Base-by-base conservation (phyloP, 2,797 vertebrate species). In the Tadarida brasiliensis region DNA sequence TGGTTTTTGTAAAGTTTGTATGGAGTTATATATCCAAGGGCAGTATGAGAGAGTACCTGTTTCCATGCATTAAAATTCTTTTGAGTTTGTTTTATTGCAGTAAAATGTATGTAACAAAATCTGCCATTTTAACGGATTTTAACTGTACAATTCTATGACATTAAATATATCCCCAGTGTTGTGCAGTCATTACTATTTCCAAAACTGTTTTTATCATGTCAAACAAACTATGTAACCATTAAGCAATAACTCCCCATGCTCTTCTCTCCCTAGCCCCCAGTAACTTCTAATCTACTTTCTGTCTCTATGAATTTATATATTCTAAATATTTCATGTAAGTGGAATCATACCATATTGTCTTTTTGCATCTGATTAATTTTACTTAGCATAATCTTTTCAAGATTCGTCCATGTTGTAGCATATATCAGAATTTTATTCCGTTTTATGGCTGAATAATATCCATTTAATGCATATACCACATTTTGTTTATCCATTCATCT, bases 291-390 rank as follows among this genome's bases (percentile, higher is more conserved):
- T 84, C 28, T 80, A n/a, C 49, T 93, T 93, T 63, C 15, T 54
- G 3, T 90, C 51, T 90, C 51, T 90, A 47, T 65, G 57, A 73
- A 73, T 82, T 65, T 47, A 61, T 19, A n/a, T 78, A 26, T 63
- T 73, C 39, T 73, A 73, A 93, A 63, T 63, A 73, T 51, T 61
- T 91, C 44, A 51, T 83, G 0, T 95, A 91, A 51, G 59, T 89
- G 39, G 47, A 44, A 57, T 80, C 57, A 74, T 44, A 78, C 24
- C 74, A 5, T 71, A 61, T 47, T 91, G 35, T 88, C 35, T 9
- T 28, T 84, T 81, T 91, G 57, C 83, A 5, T 80, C 44, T 87
- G 63, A 20, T 56, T 87, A 73, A 91, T 81, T 91, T 96, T 19
- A 85, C 9, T 81, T 93, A 82, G 22, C n/a, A 56, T 85, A 67